Conservation (phyloP, 2,113 vertebrate species). For the Taxidea taxus region DNA sequence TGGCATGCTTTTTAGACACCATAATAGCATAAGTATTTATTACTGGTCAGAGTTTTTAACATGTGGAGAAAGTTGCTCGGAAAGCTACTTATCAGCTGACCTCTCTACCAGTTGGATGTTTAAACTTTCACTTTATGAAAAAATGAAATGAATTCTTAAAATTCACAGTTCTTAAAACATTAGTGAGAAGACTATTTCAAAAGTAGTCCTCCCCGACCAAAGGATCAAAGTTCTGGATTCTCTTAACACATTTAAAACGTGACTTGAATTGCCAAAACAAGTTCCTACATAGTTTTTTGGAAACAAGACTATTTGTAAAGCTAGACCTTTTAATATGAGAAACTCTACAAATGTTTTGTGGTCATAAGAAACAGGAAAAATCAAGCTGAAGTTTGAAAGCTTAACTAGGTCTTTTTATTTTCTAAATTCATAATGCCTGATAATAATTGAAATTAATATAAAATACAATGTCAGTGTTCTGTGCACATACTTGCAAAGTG, state of each 20-base stretch:
- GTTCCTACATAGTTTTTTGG: background rate
- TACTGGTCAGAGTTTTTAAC: background rate
- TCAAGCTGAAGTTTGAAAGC: background rate
- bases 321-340: background rate
- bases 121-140: background rate
- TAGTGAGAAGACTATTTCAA: background rate
- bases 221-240: background rate
- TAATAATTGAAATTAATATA: slow-evolving; percentile 5
- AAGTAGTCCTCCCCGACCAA: background rate
- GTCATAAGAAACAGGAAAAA: background rate
- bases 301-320: background rate
- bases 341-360: background rate
- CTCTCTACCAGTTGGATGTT: background rate
- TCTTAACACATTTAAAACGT: background rate
- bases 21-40: background rate
- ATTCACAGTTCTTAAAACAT: background rate
- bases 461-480: background rate
- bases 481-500: background rate
- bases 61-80: background rate
- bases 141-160: background rate
- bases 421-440: background rate
- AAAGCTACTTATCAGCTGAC: background rate
- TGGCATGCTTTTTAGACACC: background rate
- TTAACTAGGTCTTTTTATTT: background rate
- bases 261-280: background rate